These are phyloP conservation scores for Tokudaia tokunoshimensis DNA, from an alignment of 2,797 vertebrate species.

Conservation along the genomic window DNA sequence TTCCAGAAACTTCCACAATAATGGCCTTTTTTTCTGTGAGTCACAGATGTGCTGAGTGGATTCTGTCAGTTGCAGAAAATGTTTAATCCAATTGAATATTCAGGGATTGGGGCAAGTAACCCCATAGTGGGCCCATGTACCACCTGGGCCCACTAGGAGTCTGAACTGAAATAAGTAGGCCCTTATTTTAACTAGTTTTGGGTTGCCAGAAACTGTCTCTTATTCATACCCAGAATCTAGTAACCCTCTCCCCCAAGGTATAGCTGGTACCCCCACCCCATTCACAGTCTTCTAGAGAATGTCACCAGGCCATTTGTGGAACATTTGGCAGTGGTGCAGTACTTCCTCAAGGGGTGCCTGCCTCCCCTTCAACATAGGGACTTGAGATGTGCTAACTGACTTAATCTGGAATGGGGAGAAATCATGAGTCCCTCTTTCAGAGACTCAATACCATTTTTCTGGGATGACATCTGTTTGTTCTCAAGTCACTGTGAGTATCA, in stretches of 20 bases:
- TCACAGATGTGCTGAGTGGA: background rate
- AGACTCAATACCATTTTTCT: background rate
- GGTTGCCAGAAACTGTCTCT: background rate
- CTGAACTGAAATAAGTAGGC: background rate
- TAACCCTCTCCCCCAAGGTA: background rate
- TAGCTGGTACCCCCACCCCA: background rate
- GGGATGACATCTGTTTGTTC: background rate
- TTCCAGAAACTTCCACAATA: background rate
- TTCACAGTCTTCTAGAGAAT: background rate
- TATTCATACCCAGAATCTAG: background rate
- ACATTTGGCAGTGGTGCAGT: no score
- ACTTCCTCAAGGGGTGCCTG: background rate
- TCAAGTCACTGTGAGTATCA: background rate
- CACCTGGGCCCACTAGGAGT: no score
- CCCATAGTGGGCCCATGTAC: background rate
- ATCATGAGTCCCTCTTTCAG: background rate
- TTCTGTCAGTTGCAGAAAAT: background rate
- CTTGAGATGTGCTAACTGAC: background rate
- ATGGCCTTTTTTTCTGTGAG: background rate
- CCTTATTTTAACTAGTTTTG: background rate
- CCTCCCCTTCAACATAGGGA: background rate
- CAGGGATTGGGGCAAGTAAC: background rate
- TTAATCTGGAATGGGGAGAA: background rate
- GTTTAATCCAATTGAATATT: no score
- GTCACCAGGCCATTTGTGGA: background rate